Conservation (phyloP, 2,113 vertebrate genomes). For the Phocoena sinus region DNA sequence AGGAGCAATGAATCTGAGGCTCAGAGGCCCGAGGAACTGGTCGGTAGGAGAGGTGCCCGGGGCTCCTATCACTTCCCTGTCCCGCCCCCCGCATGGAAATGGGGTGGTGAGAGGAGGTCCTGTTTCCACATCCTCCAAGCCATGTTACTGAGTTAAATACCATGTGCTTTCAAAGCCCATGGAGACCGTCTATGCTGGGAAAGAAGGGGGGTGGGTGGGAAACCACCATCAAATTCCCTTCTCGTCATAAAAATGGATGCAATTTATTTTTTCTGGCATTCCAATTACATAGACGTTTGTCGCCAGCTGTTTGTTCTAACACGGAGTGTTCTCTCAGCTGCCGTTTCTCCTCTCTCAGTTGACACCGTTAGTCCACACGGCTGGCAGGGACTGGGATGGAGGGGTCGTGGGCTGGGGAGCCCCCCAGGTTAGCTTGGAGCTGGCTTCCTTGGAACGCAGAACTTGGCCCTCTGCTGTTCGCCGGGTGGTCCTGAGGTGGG, state of each 20-base stretch:
- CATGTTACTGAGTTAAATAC: neutral
- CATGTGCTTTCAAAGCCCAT: slow-evolving; percentile 24
- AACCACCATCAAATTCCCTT: slow-evolving; percentile 53
- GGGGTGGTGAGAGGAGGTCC: neutral
- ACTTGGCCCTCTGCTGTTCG: neutral
- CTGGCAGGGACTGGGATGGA: neutral
- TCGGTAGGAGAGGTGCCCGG: neutral
- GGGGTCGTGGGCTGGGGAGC: neutral
- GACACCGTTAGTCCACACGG: slow-evolving; percentile 42
- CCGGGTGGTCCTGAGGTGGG: neutral
- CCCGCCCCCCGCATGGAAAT: neutral
- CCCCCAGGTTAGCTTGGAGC: slow-evolving; percentile 26
- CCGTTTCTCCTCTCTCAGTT: slow-evolving; percentile 48
- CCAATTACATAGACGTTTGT: slow-evolving; percentile 66
- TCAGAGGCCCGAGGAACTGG: neutral
- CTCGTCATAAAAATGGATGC: slow-evolving; percentile 64
- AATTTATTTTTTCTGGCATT: slow-evolving; percentile 69
- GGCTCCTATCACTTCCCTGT: neutral
- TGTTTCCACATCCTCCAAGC: neutral
- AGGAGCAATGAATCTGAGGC: neutral
- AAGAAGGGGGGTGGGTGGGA: slow-evolving; percentile 43
- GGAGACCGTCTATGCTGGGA: neutral
- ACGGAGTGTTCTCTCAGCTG: slow-evolving; percentile 55
- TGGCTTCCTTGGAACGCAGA: neutral
- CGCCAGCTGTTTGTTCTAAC: slow-evolving; percentile 66